These are phyloP conservation scores for Gymnarchus niloticus DNA, from an alignment of 2,113 vertebrate species.

Conservation along the genomic window DNA sequence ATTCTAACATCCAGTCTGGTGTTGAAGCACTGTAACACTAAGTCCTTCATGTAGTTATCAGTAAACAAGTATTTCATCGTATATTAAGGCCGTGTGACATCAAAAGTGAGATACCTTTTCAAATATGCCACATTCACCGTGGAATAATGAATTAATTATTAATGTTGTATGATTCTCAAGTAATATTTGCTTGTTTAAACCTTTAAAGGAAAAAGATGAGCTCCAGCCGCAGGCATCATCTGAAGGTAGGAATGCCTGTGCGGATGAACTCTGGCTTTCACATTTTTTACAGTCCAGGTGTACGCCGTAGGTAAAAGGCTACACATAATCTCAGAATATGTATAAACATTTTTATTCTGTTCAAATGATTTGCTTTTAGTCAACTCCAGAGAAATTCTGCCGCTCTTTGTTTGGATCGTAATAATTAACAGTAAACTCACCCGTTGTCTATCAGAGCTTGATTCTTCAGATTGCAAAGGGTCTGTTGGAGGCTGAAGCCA, in stretches of 20 bases:
- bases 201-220: constrained; percentile 77
- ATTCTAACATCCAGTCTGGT: neutral
- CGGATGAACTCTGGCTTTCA: too few species aligned
- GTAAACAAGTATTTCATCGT: neutral
- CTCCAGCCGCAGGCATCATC: constrained; percentile 80
- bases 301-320: too few species aligned
- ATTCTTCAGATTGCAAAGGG: constrained; percentile 79
- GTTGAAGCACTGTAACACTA: neutral
- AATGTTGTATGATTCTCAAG: neutral
- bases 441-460: constrained; percentile 68
- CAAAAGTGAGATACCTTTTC: neutral
- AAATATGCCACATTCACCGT: neutral
- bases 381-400: neutral
- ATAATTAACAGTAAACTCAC: neutral
- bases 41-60: neutral
- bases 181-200: constrained; percentile 24
- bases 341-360: neutral
- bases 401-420: neutral
- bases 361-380: neutral
- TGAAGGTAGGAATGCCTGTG: constrained; percentile 71
- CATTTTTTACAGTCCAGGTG: too few species aligned
- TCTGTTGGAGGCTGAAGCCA: constrained; percentile 72
- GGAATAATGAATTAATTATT: neutral
- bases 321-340: too few species aligned
- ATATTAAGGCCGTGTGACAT: neutral